Percentiles rank a stretch among this genome's conserved stretches.
These are phyloP conservation scores for Corythornis madagascariensis DNA, from an alignment of 2,113 vertebrate genomes.

Conservation along the genomic window DNA sequence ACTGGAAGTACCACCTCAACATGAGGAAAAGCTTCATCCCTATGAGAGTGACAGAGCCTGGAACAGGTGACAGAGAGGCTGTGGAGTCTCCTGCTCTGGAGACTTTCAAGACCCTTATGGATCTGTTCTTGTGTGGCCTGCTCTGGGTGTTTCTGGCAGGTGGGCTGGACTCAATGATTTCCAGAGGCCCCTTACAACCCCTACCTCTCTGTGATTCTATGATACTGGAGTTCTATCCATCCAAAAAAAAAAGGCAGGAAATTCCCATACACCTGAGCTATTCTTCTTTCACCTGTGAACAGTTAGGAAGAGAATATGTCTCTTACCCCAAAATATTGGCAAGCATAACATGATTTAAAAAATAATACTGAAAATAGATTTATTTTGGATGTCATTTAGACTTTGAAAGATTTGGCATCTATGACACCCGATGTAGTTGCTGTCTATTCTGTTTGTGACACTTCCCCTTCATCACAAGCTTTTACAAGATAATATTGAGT, in stretches of 20 bases:
- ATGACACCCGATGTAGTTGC: background rate
- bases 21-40: no score
- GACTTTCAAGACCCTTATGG: no score
- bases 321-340: background rate
- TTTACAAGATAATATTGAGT: constrained; percentile 10
- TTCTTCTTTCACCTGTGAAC: background rate
- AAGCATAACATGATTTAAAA: background rate
- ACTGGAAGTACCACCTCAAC: no score
- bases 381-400: background rate
- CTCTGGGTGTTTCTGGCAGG: no score
- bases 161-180: no score
- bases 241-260: background rate
- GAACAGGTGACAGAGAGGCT: no score
- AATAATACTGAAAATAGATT: background rate
- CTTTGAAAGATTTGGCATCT: background rate
- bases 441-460: background rate
- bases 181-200: no score
- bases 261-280: background rate
- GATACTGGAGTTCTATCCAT: background rate
- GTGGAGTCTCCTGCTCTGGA: no score
- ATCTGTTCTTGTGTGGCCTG: no score
- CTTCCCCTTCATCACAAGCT: background rate
- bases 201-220: no score
- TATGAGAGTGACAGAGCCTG: no score
- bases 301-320: background rate